Evolutionary conservation across 2,888 invertebrate genomes (phyloP).

Genomic region (Caenorhabditis sulstoni): DNA sequence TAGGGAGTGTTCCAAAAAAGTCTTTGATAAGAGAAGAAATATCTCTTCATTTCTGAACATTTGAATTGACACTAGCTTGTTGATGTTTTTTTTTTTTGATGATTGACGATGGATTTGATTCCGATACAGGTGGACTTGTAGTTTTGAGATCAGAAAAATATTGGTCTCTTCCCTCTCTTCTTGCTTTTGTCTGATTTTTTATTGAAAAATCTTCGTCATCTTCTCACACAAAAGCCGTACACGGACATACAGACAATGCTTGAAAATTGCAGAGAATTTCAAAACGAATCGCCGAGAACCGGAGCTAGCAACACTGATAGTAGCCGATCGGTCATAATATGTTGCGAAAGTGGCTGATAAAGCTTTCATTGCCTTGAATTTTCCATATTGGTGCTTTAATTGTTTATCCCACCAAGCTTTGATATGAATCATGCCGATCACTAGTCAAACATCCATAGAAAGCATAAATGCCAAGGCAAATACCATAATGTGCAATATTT

Average conservation of each 20-base stretch:
- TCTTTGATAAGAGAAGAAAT: constrained; percentile 5
- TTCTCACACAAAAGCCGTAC: constrained; percentile 14
- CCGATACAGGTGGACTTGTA: neutral
- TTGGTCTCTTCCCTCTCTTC: neutral
- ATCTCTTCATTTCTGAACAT: neutral
- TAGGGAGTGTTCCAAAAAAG: constrained; percentile 1
- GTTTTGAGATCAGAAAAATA: constrained; percentile 1
- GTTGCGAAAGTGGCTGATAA: neutral
- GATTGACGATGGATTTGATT: too few relatives aligned
- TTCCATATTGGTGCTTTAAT: neutral
- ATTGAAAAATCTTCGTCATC: constrained; percentile 26
- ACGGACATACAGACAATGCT: constrained; percentile 1
- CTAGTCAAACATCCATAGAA: constrained; percentile 47
- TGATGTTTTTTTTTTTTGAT: too few relatives aligned
- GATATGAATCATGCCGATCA: constrained; percentile 37
- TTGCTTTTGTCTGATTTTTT: constrained; percentile 32
- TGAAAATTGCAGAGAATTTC: neutral
- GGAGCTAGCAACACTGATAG: constrained; percentile 12
- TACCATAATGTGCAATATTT: constrained; percentile 41
- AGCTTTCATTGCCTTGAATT: neutral
- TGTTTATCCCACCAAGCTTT: constrained; percentile 14
- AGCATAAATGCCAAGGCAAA: constrained; percentile 39
- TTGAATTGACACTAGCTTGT: neutral
- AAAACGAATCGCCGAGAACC: neutral
- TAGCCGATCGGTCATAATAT: constrained; percentile 7